These are phyloP conservation scores for Amazona ochrocephala DNA, from an alignment of 2,797 vertebrate species.

Conservation along the genomic window DNA sequence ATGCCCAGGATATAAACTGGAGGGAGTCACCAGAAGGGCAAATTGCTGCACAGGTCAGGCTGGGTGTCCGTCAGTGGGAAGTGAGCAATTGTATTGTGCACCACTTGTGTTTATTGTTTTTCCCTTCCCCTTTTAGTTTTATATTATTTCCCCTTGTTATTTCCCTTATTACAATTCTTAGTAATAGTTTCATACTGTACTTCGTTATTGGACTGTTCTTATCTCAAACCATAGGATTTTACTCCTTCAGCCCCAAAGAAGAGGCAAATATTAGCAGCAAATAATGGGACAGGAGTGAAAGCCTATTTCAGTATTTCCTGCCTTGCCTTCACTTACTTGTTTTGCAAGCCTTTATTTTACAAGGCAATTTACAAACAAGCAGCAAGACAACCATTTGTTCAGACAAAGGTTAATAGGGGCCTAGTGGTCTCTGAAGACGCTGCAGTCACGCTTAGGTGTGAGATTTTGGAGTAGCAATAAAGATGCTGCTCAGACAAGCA, in stretches of 20 bases:
- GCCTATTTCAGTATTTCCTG: background rate
- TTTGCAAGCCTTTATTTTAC: slow-evolving; percentile 44
- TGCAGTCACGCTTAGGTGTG: slow-evolving; percentile 33
- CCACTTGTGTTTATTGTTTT: background rate
- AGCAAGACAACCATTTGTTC: slow-evolving; percentile 19
- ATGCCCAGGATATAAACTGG: background rate
- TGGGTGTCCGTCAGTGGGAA: background rate
- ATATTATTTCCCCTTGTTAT: background rate
- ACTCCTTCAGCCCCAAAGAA: background rate
- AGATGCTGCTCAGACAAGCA: slow-evolving; percentile 31
- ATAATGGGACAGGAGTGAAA: background rate
- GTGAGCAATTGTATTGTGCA: background rate
- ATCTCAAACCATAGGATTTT: background rate
- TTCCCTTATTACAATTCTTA: background rate
- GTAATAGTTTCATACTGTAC: background rate
- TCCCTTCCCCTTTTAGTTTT: background rate
- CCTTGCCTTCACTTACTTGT: slow-evolving; percentile 7
- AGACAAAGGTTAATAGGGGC: slow-evolving; percentile 62
- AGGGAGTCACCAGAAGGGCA: background rate
- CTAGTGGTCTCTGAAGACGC: slow-evolving; percentile 22
- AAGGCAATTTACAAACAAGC: slow-evolving; percentile 52
- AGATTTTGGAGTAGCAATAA: slow-evolving; percentile 30
- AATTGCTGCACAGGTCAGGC: background rate
- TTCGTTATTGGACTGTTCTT: background rate
- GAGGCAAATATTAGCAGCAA: background rate